Evolutionary conservation across 1,140 invertebrate species (phyloP), one percentile per base, ranked within the genome.

Genomic region (Apolygus lucorum): DNA sequence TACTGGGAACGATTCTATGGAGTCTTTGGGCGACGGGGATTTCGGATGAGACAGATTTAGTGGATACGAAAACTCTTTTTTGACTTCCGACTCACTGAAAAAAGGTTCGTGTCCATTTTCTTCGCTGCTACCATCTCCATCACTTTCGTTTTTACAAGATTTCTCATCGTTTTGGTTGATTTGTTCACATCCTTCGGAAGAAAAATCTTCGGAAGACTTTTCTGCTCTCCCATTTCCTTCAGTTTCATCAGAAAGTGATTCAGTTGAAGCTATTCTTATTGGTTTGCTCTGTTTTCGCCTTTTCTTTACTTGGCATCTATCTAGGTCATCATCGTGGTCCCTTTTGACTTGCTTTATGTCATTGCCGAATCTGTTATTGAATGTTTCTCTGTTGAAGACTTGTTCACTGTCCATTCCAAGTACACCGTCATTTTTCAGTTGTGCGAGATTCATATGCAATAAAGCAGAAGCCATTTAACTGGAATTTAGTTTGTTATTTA

Each of bases 261-360:
- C 70, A 1, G 68, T 62, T 28, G 72, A 72, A 2, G 75, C 67
- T 54, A 76, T 76, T 66, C 75, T 70, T 0, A 74, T 72, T 1
- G 75, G 75, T 64, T 75, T 76, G 1, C 74, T 73, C 64, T 76
- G 75, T 68, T 76, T 76, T 26, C 74, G 69, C 29, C 75, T 71
- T 59, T 76, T 76, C 54, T 76, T 76, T 2, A 73, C 52, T 59
- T 75, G 70, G 28, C 29, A 64, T 63, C 71, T 69, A 21, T 74
- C 73, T 52, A 63, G 42, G 63, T 74, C 72, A 22, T 73, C 73
- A 14, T 70, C 70, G 25, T 68, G 63, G 68, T 70, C 70, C 24
- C 71, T 25, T 64, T 69, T 68, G 26, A 28, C 64, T 21, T 42
- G 42, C 25, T 63, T 66, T 22, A 34, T n/a, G 2, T 52, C 73